Evolutionary conservation across 30 jellyfish, hydroid and myxozoan genomes (phyloP).

Genomic region (Aurelia sp.): DNA sequence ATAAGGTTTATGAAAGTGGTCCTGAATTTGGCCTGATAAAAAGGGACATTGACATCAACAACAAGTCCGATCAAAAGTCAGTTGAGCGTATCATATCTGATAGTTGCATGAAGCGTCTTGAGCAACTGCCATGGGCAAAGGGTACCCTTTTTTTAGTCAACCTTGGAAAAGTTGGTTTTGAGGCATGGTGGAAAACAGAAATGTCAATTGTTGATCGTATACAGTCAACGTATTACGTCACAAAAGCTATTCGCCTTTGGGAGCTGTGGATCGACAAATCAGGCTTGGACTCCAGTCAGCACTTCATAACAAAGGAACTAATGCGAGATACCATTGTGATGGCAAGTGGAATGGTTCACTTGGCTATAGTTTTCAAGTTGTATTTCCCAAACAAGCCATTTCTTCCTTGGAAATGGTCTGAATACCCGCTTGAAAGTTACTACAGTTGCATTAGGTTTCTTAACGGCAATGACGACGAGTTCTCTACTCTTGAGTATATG

Average conservation of each 20-base stretch:
- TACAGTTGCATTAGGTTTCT: conserved; percentile 8
- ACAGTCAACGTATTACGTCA: no score
- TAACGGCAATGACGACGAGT: neutral
- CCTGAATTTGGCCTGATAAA: conserved; percentile 19
- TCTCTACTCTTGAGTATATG: conserved; percentile 17
- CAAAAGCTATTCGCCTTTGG: no score
- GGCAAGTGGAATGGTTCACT: neutral
- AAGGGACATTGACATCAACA: conserved; percentile 24
- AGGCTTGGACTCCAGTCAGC: no score
- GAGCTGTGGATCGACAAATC: no score
- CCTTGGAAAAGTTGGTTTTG: no score
- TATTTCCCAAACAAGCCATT: conserved; percentile 20
- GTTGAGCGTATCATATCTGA: conserved; percentile 27
- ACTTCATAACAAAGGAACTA: no score
- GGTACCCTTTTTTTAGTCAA: no score
- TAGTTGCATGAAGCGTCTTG: neutral
- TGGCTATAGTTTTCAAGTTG: conserved; percentile 8
- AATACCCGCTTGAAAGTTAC: conserved; percentile 28
- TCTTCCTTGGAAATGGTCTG: conserved; percentile 30
- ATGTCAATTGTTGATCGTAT: no score
- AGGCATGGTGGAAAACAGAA: no score
- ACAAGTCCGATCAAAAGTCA: conserved; percentile 33
- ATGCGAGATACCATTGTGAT: no score
- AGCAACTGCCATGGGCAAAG: no score
- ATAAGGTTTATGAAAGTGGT: conserved; percentile 14